phyloP scores from a whole-genome alignment of 2,888 invertebrate species.

The Pammene fasciana region DNA sequence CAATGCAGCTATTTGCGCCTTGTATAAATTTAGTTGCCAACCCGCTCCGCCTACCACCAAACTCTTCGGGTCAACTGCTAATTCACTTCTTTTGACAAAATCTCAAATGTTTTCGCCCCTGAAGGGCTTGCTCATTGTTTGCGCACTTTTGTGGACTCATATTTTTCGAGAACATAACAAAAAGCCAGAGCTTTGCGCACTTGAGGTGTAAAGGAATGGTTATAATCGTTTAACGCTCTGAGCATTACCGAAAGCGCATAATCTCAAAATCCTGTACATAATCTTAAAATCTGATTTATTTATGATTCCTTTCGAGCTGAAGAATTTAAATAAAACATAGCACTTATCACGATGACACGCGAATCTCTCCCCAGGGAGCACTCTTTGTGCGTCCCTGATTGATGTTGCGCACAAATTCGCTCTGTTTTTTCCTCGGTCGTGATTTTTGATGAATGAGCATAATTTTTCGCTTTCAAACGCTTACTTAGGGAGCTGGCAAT shows the following conservation, averaged over 20 bases:
- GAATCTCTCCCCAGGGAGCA: slow-evolving; percentile 1
- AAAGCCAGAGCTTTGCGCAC: neutral
- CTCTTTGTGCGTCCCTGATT: slow-evolving; percentile 29
- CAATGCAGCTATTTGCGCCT: neutral
- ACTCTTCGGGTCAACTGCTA: slow-evolving; percentile 22
- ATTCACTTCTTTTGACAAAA: slow-evolving; percentile 21
- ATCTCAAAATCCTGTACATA: no score
- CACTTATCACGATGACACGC: slow-evolving; percentile 27
- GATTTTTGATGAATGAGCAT: slow-evolving; percentile 37
- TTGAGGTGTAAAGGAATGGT: neutral
- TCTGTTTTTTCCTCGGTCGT: slow-evolving; percentile 29
- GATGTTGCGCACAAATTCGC: slow-evolving; percentile 33
- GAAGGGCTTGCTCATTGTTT: slow-evolving; percentile 21
- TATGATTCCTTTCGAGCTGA: neutral
- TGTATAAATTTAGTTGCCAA: neutral
- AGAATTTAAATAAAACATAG: slow-evolving; percentile 4
- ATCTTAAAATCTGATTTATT: neutral
- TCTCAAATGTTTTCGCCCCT: slow-evolving; percentile 16
- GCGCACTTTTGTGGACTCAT: slow-evolving; percentile 10
- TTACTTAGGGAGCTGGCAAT: slow-evolving; percentile 28
- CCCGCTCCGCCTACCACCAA: neutral
- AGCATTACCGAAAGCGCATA: no score
- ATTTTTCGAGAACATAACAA: slow-evolving; percentile 17
- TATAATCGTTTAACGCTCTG: neutral
- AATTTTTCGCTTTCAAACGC: slow-evolving; percentile 29